phyloP scores from a whole-genome alignment of 2,888 invertebrate genomes.

The Zhuqinia jingwanae region DNA sequence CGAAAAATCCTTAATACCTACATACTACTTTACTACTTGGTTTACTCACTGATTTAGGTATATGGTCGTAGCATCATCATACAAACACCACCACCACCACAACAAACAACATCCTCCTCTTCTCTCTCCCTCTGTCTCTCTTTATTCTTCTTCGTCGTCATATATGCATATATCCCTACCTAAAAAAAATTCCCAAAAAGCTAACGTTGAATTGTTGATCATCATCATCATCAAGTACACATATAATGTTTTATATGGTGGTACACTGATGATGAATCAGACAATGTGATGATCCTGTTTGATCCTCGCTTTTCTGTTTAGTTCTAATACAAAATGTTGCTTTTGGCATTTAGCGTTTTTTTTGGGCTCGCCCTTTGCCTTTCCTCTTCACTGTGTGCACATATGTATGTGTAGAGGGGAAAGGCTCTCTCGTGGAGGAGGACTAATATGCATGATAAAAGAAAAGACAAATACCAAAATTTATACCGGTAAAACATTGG shows the following conservation, averaged over 20 bases:
- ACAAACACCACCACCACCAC: neutral
- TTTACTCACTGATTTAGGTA: slow-evolving; percentile 49
- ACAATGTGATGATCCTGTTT: slow-evolving; percentile 42
- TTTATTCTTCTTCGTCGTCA: slow-evolving; percentile 10
- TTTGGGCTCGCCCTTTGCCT: slow-evolving; percentile 45
- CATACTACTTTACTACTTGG: slow-evolving; percentile 26
- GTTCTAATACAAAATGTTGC: slow-evolving; percentile 13
- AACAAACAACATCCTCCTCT: slow-evolving; percentile 19
- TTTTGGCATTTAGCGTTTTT: slow-evolving; percentile 31
- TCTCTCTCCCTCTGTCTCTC: neutral
- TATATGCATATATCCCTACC: slow-evolving; percentile 42
- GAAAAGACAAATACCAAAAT: neutral
- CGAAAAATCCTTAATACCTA: slow-evolving; percentile 42
- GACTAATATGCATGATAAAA: neutral
- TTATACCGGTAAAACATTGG: neutral
- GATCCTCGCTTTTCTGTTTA: neutral
- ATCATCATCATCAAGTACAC: neutral
- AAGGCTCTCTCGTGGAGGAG: neutral
- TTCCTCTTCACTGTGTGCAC: neutral
- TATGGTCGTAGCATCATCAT: neutral
- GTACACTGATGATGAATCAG: slow-evolving; percentile 3
- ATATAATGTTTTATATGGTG: neutral
- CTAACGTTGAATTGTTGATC: neutral
- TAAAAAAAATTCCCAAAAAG: slow-evolving; percentile 29
- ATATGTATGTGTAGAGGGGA: too few relatives aligned